Conservation (phyloP, 1,140 invertebrate genomes). For the Pseudobourletiella spinata region DNA sequence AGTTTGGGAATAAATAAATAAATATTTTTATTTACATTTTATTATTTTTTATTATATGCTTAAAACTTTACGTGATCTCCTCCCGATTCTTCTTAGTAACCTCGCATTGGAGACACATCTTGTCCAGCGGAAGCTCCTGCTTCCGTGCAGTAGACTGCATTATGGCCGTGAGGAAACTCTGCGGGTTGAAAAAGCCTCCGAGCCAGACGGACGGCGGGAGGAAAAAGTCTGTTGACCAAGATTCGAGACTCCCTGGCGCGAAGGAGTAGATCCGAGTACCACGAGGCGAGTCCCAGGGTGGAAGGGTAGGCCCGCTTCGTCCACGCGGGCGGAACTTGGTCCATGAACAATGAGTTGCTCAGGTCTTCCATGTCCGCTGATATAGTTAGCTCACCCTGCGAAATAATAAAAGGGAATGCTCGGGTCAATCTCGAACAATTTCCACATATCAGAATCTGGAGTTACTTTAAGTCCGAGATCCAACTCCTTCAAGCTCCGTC, state of each 20-base stretch:
- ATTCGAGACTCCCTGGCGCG: slow-evolving; percentile 79
- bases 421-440: no score
- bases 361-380: slow-evolving; percentile 93
- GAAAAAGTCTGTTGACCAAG: slow-evolving; percentile 92
- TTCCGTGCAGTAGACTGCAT: slow-evolving; percentile 93
- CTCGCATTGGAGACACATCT: no score
- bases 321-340: slow-evolving; percentile 84
- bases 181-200: slow-evolving; percentile 95
- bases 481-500: slow-evolving; percentile 78
- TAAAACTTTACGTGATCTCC: slow-evolving; percentile 75
- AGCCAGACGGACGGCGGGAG: slow-evolving; percentile 86
- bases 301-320: slow-evolving; percentile 82
- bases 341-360: slow-evolving; percentile 81
- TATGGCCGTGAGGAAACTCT: slow-evolving; percentile 89
- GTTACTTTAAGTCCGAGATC: slow-evolving; percentile 86
- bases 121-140: no score
- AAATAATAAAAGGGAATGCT: not conserved
- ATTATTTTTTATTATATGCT: no score
- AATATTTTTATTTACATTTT: not conserved
- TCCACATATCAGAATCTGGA: not conserved
- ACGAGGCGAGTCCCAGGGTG: slow-evolving; percentile 69
- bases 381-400: slow-evolving; percentile 83
- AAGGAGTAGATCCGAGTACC: slow-evolving; percentile 84
- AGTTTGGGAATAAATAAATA: no score
- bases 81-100: slow-evolving; percentile 94